phyloP scores from a whole-genome alignment of 2,888 invertebrate genomes.

The Limnephilus lunatus region DNA sequence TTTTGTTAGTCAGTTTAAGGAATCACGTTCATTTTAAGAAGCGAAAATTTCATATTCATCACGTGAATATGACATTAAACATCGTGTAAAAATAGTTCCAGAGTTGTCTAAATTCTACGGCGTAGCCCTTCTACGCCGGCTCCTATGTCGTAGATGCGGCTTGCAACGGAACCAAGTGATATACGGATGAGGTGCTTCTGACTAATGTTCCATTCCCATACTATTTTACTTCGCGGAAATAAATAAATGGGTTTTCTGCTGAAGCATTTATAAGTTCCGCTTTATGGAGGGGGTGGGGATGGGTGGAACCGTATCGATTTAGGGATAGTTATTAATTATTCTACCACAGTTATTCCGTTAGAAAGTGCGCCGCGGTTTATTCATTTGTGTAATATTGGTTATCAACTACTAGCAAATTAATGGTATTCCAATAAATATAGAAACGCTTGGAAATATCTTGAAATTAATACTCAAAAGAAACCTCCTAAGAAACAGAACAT shows the following conservation, averaged over 20 bases:
- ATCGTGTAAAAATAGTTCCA: not conserved
- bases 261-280: conserved; percentile 6
- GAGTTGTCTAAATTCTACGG: not conserved
- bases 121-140: not conserved
- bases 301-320: not conserved
- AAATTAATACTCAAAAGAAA: too few species aligned
- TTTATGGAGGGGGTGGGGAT: not conserved
- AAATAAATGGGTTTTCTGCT: conserved; percentile 19
- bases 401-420: not conserved
- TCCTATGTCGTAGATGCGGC: conserved; percentile 13
- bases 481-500: too few species aligned
- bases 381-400: not conserved
- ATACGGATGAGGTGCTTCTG: conserved; percentile 10
- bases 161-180: not conserved
- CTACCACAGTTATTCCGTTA: not conserved
- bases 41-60: too few species aligned
- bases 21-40: too few species aligned
- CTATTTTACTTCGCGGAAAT: not conserved
- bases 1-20: too few species aligned
- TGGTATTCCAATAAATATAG: not conserved
- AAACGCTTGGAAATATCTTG: not conserved
- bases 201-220: conserved; percentile 17
- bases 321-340: not conserved
- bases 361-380: not conserved
- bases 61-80: not conserved